Percentiles rank a stretch among this genome's conserved stretches.
Conservation (phyloP, 2,113 vertebrate genomes). For the Girardinichthys multiradiatus region DNA sequence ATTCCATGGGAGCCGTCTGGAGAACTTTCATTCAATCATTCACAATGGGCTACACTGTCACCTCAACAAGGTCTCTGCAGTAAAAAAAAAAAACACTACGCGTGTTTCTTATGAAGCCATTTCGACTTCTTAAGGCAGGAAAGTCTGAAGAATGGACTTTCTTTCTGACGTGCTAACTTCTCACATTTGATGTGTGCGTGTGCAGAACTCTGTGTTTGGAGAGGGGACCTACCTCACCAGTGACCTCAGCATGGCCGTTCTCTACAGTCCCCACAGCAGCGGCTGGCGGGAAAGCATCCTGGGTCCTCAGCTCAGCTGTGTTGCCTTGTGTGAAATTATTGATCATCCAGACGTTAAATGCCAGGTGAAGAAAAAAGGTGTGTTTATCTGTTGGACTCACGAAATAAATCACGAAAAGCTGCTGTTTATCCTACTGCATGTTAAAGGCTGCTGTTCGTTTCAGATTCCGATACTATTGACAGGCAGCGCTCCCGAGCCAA, state of each 20-base stretch:
- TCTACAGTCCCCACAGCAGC: conserved; percentile 92
- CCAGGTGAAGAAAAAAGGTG: conserved; percentile 94
- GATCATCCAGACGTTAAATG: conserved; percentile 98
- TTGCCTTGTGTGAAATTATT: conserved; percentile 96
- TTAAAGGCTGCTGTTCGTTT: background rate
- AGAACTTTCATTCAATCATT: conserved; percentile 98
- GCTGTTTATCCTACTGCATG: background rate
- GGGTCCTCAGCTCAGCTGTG: conserved; percentile 91
- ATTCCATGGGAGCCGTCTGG: conserved; percentile 95
- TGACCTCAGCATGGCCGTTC: conserved; percentile 96
- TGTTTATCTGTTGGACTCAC: background rate
- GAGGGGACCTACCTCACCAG: conserved; percentile 98
- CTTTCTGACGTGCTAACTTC: too few species aligned
- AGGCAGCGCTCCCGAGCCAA: conserved; percentile 89
- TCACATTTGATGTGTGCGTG: conserved; percentile 12
- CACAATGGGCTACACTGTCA: conserved; percentile 97
- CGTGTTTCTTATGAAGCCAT: background rate
- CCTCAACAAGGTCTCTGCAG: conserved; percentile 90
- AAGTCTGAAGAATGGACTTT: background rate
- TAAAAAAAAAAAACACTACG: background rate
- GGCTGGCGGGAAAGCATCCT: conserved; percentile 89
- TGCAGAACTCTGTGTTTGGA: conserved; percentile 94
- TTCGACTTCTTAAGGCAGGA: background rate
- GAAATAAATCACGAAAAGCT: background rate
- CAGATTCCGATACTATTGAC: conserved; percentile 92